Conservation (phyloP, 2,113 vertebrate genomes). For the Grantiella picta region DNA sequence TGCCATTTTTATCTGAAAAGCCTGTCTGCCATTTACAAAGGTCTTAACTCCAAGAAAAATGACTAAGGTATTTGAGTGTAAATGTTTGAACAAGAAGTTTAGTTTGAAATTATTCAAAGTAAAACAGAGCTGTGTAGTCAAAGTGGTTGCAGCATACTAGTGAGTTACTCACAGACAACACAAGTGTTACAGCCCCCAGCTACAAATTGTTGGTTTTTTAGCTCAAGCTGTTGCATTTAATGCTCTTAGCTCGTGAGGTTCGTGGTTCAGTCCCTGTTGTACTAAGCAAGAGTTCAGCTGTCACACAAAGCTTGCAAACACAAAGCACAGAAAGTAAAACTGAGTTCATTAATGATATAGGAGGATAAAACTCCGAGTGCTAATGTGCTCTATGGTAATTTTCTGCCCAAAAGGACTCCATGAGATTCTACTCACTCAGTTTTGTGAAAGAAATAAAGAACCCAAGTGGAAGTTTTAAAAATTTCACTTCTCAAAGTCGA, state of each 20-base stretch:
- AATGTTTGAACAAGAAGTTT: not conserved
- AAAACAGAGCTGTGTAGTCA: not conserved
- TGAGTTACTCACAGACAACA: not conserved
- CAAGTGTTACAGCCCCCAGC: not conserved
- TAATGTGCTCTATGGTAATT: not conserved
- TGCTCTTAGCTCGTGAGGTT: not conserved
- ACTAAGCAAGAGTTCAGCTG: not conserved
- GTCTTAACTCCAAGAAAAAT: not conserved
- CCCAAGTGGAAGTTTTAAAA: not conserved
- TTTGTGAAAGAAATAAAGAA: not conserved
- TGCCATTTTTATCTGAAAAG: not conserved
- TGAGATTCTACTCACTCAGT: accelerated
- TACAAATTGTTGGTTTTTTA: not conserved
- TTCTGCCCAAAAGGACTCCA: not conserved
- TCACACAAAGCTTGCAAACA: not conserved
- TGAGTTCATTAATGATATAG: not conserved
- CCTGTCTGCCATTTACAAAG: not conserved
- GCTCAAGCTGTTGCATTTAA: not conserved
- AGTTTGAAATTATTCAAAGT: not conserved
- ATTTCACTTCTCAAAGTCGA: not conserved
- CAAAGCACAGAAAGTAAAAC: not conserved
- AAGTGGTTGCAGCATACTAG: not conserved
- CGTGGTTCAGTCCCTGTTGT: not conserved
- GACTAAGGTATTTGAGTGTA: not conserved
- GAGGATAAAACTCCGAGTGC: not conserved